Percentiles rank a stretch among this genome's conserved stretches.
Conservation (phyloP, 1,140 invertebrate species). For the Nephila pilipes region DNA sequence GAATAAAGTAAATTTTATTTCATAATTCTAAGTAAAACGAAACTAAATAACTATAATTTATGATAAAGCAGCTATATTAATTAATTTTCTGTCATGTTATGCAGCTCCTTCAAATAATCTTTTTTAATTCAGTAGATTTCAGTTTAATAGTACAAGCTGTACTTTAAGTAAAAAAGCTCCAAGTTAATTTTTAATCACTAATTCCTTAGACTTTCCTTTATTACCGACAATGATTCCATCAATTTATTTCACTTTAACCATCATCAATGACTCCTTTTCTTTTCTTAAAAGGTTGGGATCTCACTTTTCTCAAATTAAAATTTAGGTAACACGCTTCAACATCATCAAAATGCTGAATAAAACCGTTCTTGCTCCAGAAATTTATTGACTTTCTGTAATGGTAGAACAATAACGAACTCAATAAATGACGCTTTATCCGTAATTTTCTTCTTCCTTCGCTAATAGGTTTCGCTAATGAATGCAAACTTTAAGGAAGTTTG, state of each 20-base stretch:
- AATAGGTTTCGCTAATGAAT: neutral
- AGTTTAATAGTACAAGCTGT: neutral
- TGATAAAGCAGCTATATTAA: no score
- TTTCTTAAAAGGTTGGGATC: neutral
- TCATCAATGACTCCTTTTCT: neutral
- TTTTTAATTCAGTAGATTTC: neutral
- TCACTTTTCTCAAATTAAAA: neutral
- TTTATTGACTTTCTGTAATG: constrained; percentile 8
- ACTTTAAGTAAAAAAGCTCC: neutral
- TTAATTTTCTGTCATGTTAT: no score
- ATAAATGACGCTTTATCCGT: constrained; percentile 1
- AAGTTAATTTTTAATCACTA: neutral
- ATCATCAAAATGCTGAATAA: constrained; percentile 22
- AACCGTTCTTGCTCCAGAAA: neutral
- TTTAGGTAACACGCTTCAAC: neutral
- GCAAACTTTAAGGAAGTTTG: constrained; percentile 9
- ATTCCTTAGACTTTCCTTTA: neutral
- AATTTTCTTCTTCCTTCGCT: neutral
- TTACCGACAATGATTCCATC: neutral
- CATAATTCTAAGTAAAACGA: no score
- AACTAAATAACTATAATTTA: no score
- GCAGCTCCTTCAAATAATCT: no score
- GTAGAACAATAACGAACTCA: constrained; percentile 26
- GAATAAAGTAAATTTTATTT: no score
- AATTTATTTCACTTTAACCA: neutral